Evolutionary conservation across 2,888 invertebrate species (phyloP).

Genomic region (Cacoxenus indagator): DNA sequence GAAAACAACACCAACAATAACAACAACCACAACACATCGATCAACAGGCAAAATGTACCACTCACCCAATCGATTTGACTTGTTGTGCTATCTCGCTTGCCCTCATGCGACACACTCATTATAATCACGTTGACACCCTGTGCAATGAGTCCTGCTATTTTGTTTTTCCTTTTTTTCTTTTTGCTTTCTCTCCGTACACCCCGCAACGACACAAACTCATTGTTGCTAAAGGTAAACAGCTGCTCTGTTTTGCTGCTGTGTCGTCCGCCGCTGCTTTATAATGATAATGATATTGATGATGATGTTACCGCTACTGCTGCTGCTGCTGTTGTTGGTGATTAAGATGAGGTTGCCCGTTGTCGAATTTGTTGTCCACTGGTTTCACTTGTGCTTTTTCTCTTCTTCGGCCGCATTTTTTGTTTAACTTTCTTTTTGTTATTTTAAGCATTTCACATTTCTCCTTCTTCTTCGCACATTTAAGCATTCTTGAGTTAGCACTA

Average conservation of each 20-base stretch:
- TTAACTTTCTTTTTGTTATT: background rate
- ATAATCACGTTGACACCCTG: constrained; percentile 10
- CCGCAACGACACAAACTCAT: background rate
- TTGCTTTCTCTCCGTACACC: background rate
- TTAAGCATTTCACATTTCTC: no score
- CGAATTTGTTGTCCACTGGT: background rate
- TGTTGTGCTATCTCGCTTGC: constrained; percentile 12
- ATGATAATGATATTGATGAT: background rate
- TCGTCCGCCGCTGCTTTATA: background rate
- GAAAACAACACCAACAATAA: background rate
- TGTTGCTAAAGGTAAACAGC: constrained; percentile 5
- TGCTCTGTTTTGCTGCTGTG: constrained; percentile 7
- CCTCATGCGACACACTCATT: background rate
- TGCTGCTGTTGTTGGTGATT: background rate
- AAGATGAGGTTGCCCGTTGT: background rate
- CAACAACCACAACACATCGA: constrained; percentile 24
- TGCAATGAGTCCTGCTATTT: background rate
- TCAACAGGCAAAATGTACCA: constrained; percentile 50
- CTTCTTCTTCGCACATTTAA: background rate
- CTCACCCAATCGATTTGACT: constrained; percentile 6
- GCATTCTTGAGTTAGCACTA: constrained; percentile 8
- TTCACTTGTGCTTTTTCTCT: background rate
- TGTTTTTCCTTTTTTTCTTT: background rate
- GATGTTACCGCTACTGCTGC: background rate
- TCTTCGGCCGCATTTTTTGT: background rate